Conservation (phyloP, 2,113 vertebrate species). For the Tyrannus savana region DNA sequence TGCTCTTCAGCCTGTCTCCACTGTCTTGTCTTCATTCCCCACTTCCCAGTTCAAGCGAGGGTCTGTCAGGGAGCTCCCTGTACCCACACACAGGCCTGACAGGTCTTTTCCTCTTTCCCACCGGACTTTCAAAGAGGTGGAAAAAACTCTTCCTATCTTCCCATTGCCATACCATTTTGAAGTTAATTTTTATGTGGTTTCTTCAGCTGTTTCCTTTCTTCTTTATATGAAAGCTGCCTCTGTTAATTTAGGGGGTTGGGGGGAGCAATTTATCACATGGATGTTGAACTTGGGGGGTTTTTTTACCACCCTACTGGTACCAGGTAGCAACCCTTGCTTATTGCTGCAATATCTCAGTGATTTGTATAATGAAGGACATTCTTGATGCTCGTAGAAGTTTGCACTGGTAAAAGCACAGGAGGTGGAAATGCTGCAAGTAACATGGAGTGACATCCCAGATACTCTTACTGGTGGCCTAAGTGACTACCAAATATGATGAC, state of each 20-base stretch:
- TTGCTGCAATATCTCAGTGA: not conserved
- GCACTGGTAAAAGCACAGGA: not conserved
- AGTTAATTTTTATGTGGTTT: not conserved
- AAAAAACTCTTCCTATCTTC: not conserved
- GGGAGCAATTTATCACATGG: fast-evolving
- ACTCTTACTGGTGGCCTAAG: not conserved
- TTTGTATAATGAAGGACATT: not conserved
- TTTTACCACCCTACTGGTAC: not conserved
- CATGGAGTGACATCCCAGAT: not conserved
- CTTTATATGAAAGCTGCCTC: not conserved
- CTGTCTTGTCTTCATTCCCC: not conserved
- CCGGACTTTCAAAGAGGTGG: not conserved
- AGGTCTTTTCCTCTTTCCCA: not conserved
- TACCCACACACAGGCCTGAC: too few relatives aligned
- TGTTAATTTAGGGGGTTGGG: not conserved
- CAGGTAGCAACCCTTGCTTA: not conserved
- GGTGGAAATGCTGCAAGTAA: not conserved
- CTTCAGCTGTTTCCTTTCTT: not conserved
- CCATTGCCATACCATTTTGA: fast-evolving
- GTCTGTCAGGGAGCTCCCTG: fast-evolving
- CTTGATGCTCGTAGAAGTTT: not conserved
- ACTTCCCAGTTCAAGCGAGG: not conserved
- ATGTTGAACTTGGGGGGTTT: not conserved
- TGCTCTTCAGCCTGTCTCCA: not conserved
- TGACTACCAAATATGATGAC: not conserved